Base-by-base conservation (phyloP, 1,140 invertebrate genomes). In the Eumeta japonica region DNA sequence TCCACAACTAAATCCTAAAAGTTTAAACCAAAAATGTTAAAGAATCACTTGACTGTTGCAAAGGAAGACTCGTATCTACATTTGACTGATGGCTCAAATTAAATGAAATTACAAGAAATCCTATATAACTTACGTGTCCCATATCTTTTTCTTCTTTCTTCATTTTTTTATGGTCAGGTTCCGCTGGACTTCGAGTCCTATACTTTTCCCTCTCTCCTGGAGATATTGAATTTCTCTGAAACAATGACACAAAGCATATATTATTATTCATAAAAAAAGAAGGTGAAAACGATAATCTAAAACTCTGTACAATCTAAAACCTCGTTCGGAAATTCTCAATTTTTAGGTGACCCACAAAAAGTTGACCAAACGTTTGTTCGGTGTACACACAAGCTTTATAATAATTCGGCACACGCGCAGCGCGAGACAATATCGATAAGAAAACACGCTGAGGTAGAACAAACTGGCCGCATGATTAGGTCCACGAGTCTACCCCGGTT, bases 1-100 rank as follows among this genome's bases (percentile, higher is more conserved):
- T 95, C 92, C 15, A 95, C 92, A 32, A 95, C 91, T 37, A 95
- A 75, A 58, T 95, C 91, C 73, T 92, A 87, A 59, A 90, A 87
- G n/a, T n/a, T n/a, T n/a, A n/a, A n/a, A n/a, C n/a, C n/a, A n/a
- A n/a, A n/a, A n/a, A n/a, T n/a, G n/a, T n/a, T n/a, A n/a, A n/a
- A n/a, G 68, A 88, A 90, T n/a, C n/a, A n/a, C n/a, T n/a, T n/a
- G n/a, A n/a, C n/a, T n/a, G n/a, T n/a, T n/a, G n/a, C n/a, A n/a
- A n/a, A n/a, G n/a, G n/a, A n/a, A n/a, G n/a, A n/a, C n/a, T n/a
- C n/a, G n/a, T n/a, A n/a, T n/a, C n/a, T n/a, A n/a, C n/a, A n/a
- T n/a, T n/a, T n/a, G n/a, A n/a, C n/a, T n/a, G n/a, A n/a, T n/a
- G n/a, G n/a, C n/a, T n/a, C n/a, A n/a, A n/a, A n/a, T n/a, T n/a